Conservation (phyloP, 2,113 vertebrate genomes). For the Nothoprocta perdicaria region DNA sequence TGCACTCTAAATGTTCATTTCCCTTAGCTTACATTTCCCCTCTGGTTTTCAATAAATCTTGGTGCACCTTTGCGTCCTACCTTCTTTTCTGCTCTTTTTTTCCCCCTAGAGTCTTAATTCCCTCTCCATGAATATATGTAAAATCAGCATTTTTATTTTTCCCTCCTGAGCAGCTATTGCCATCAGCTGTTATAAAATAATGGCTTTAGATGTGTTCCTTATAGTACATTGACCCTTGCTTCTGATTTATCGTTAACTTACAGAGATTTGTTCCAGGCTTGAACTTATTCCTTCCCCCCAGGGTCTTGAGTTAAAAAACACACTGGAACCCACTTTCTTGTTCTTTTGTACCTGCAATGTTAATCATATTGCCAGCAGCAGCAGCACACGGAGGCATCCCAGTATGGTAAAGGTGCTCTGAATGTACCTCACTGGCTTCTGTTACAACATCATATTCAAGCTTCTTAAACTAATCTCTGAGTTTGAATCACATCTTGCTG, state of each 20-base stretch:
- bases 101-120: slow-evolving; percentile 66
- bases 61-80: slow-evolving; percentile 48
- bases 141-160: slow-evolving; percentile 75
- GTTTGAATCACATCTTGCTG: not conserved
- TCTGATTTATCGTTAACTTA: slow-evolving; percentile 76
- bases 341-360: slow-evolving; percentile 47
- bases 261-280: slow-evolving; percentile 68
- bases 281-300: slow-evolving; percentile 57
- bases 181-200: slow-evolving; percentile 72
- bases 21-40: slow-evolving; percentile 9
- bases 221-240: slow-evolving; percentile 61
- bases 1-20: slow-evolving; percentile 24
- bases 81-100: slow-evolving; percentile 42
- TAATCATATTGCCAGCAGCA: slow-evolving; percentile 32
- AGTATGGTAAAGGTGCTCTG: not conserved
- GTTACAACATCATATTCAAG: not conserved
- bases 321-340: slow-evolving; percentile 27
- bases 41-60: slow-evolving; percentile 69
- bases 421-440: not conserved
- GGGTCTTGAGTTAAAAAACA: slow-evolving; percentile 58
- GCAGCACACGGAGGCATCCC: not conserved
- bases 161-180: slow-evolving; percentile 45
- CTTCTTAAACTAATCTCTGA: not conserved
- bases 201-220: slow-evolving; percentile 72
- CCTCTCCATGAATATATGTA: slow-evolving; percentile 47